A percentile compares a stretch with the other conserved stretches of the same genome.
Conservation (phyloP, 2,888 invertebrate genomes). For the Formica aserva region DNA sequence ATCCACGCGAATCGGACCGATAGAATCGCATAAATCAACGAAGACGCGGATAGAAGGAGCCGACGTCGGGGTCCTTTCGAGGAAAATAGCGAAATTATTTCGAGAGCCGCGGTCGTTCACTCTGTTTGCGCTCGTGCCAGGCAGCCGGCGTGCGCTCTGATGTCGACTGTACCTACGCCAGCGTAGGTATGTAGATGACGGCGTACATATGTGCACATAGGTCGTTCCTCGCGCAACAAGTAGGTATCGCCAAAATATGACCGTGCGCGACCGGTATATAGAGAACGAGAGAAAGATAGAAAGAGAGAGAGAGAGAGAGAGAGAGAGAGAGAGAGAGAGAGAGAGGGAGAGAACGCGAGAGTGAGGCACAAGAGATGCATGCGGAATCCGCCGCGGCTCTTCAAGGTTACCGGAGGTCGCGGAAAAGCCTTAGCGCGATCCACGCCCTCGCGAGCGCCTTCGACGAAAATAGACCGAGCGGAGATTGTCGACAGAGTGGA, state of each 20-base stretch:
- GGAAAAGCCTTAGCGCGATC: conserved; percentile 40
- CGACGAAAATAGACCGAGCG: conserved; percentile 52
- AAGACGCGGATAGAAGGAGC: background rate
- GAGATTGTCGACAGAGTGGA: conserved; percentile 55
- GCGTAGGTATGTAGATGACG: conserved; percentile 64
- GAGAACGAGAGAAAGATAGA: conserved; percentile 29
- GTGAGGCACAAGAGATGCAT: conserved; percentile 17
- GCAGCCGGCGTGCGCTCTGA: conserved; percentile 52
- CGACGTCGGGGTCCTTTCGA: conserved; percentile 30
- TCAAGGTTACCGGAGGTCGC: conserved; percentile 48
- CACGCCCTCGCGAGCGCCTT: conserved; percentile 36
- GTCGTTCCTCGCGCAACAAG: conserved; percentile 78
- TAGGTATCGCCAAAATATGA: conserved; percentile 81
- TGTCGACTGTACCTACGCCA: conserved; percentile 53
- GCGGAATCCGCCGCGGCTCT: conserved; percentile 35
- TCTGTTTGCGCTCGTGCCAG: conserved; percentile 69
- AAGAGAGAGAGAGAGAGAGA: background rate
- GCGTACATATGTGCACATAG: conserved; percentile 60
- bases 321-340: background rate
- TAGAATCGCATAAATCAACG: conserved; percentile 1
- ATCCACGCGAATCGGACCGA: background rate
- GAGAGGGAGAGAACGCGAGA: conserved; percentile 12
- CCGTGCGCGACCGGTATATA: conserved; percentile 66
- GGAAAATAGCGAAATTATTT: conserved; percentile 62
- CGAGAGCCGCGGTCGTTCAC: conserved; percentile 69